Base-by-base conservation (phyloP, 2,888 invertebrate species). In the Druceiella hillmani region DNA sequence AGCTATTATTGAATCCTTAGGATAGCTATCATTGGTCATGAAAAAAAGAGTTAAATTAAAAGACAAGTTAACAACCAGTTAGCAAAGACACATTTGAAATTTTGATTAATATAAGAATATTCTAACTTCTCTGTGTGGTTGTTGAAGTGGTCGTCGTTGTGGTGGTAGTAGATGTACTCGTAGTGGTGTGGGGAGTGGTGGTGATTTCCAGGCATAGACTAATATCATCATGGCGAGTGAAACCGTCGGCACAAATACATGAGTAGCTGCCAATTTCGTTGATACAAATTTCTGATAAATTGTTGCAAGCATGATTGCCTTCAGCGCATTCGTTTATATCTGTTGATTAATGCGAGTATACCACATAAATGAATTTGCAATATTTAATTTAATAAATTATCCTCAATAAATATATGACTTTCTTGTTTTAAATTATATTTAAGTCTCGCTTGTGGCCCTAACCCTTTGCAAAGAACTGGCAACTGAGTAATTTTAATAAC, bases 251-350 rank as follows among this genome's bases (percentile, higher is more conserved):
- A 55, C 92, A 93, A 22, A 78, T 78, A 55, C 91, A 92, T 4
- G 72, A 62, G 57, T 87, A 92, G 3, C 90, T 90, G 0, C 95
- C 95, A 1, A 85, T 84, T 0, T 85, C 81, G 59, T 95, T 95
- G 15, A 82, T 75, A 54, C 95, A 95, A 2, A 75, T 66, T 50
- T 81, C 79, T 1, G 72, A 66, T 1, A 66, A 55, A 0, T 62
- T 59, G 1, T 67, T 74, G 51, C 84, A 84, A 14, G 66, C 60
- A 52, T 82, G 74, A 3, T 62, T 59, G 25, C 75, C 75, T 20
- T 75, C 74, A 1, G 63, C 59, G 52, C 90, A 90, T 59, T 90
- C 90, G 55, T 89, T 81, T 38, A 87, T 76, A 56, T 89, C 90
- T 88, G 62, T 52, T 13, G 12, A 20, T 25, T 13, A 5, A 38